These are phyloP conservation scores for Pipistrellus kuhlii DNA, from an alignment of 2,797 vertebrate genomes.

Conservation along the genomic window DNA sequence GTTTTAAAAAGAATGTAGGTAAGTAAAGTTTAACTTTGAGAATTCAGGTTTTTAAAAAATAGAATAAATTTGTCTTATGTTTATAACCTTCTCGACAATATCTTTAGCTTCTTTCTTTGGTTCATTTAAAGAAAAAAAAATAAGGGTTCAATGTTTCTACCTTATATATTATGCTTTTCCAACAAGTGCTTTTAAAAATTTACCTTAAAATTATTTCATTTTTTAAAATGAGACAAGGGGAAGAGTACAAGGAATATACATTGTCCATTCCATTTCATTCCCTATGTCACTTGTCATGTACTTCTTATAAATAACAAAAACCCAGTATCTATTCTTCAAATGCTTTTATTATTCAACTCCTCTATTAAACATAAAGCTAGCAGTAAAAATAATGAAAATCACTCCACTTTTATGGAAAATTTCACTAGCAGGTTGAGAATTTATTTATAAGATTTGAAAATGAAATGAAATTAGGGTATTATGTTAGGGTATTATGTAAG, in stretches of 20 bases:
- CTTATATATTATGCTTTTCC: background rate
- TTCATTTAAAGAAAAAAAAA: background rate
- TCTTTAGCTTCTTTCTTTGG: background rate
- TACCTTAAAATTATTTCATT: background rate
- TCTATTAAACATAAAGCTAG: slow-evolving; percentile 35
- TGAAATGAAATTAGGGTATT: slow-evolving; percentile 33
- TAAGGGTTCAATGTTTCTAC: background rate
- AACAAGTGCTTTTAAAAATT: slow-evolving; percentile 19
- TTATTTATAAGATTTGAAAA: background rate
- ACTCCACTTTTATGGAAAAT: slow-evolving; percentile 23
- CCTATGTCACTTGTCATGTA: background rate
- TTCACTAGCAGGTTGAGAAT: slow-evolving; percentile 7
- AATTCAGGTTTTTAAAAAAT: background rate
- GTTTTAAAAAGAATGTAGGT: background rate
- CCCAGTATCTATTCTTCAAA: background rate
- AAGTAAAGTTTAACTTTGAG: slow-evolving; percentile 7
- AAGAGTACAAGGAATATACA: background rate
- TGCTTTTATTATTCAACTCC: slow-evolving; percentile 42
- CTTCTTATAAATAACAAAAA: slow-evolving; percentile 30
- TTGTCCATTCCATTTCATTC: background rate
- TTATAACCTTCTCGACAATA: background rate
- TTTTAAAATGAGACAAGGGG: slow-evolving; percentile 5
- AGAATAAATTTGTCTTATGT: background rate
- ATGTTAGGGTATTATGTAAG: background rate
- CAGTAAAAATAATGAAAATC: slow-evolving; percentile 26